Percentiles rank a stretch among this genome's conserved stretches.
phyloP scores from a whole-genome alignment of 92 coral and sea anemone species.

The Porites lobata region DNA sequence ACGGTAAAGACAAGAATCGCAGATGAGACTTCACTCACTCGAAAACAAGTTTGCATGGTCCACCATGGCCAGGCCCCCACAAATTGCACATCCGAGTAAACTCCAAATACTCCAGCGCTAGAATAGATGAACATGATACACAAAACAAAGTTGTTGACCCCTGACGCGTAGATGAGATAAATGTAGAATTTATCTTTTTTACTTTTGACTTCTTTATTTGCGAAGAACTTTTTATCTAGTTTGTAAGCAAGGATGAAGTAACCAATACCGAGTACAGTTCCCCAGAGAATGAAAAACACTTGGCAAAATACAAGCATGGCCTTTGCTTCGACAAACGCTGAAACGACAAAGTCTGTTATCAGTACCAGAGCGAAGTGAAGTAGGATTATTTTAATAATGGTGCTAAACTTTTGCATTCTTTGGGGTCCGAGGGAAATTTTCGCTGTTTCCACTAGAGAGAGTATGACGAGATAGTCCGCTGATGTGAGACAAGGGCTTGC shows the following conservation, averaged over 20 bases:
- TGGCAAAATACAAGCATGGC: slow-evolving; percentile 53
- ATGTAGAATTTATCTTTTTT: slow-evolving; percentile 41
- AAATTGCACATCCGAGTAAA: slow-evolving; percentile 31
- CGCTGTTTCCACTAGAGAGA: slow-evolving; percentile 39
- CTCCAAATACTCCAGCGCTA: slow-evolving; percentile 47
- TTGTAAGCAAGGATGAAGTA: slow-evolving; percentile 32
- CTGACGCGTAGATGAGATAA: slow-evolving; percentile 53
- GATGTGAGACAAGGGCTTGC: slow-evolving; percentile 61
- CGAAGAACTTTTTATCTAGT: slow-evolving; percentile 43
- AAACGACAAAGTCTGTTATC: slow-evolving; percentile 33
- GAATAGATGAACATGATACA: slow-evolving; percentile 35
- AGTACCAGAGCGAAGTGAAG: slow-evolving; percentile 40
- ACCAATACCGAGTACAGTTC: slow-evolving; percentile 47
- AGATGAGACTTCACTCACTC: slow-evolving; percentile 39
- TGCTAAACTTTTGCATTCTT: slow-evolving; percentile 39
- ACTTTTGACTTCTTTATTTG: slow-evolving; percentile 25
- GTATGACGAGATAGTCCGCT: slow-evolving; percentile 49
- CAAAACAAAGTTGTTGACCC: slow-evolving; percentile 34
- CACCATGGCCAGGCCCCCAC: slow-evolving; percentile 63
- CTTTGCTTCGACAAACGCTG: slow-evolving; percentile 38
- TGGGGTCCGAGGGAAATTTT: slow-evolving; percentile 54
- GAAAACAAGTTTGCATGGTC: slow-evolving; percentile 36
- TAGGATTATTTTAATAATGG: slow-evolving; percentile 12
- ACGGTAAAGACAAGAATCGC: slow-evolving; percentile 48
- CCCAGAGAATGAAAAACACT: slow-evolving; percentile 50